Base-by-base conservation (phyloP, 2,888 invertebrate species). In the Acrobasis consociella region DNA sequence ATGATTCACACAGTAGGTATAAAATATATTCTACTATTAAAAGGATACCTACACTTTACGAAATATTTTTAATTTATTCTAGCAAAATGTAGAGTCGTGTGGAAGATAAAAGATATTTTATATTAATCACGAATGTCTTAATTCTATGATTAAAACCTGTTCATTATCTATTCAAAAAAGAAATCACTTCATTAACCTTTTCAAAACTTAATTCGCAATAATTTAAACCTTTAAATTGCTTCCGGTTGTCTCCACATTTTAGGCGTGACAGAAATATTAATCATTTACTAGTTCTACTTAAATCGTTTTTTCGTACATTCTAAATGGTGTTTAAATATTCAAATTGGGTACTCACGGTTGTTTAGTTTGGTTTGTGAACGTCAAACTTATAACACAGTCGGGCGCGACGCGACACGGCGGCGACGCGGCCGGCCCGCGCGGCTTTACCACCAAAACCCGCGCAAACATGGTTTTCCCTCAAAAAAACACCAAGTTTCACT, bases 401-500 rank as follows among this genome's bases (percentile, higher is more conserved):
- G 77, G 71, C 80, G 81, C 81, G 85, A 75, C 74, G 74, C 80
- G 78, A 73, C 71, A 74, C 79, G 79, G 68, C 84, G 81, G 74
- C 87, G 78, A 80, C 78, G 80, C 77, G 72, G 78, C 78, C 79
- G 83, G 80, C 74, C 80, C 82, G 82, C 81, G 83, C 78, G 77
- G 75, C 78, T 69, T 73, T 78, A 77, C 76, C 79, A 83, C 76
- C 82, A 80, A 78, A 75, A 77, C 72, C 72, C 79, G 78, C 77
- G 78, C 77, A 78, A 81, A 74, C 78, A 72, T 77, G 76, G 77
- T 80, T 86, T 87, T 85, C 79, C 79, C 86, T 81, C 81, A 78
- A 81, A 90, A 87, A 87, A 88, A 79, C 84, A 83, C 85, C 80
- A 83, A 80, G 78, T 86, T 86, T 85, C 82, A 83, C 87, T 83